phyloP scores from a whole-genome alignment of 2,113 vertebrate species.

The Stercorarius parasiticus region DNA sequence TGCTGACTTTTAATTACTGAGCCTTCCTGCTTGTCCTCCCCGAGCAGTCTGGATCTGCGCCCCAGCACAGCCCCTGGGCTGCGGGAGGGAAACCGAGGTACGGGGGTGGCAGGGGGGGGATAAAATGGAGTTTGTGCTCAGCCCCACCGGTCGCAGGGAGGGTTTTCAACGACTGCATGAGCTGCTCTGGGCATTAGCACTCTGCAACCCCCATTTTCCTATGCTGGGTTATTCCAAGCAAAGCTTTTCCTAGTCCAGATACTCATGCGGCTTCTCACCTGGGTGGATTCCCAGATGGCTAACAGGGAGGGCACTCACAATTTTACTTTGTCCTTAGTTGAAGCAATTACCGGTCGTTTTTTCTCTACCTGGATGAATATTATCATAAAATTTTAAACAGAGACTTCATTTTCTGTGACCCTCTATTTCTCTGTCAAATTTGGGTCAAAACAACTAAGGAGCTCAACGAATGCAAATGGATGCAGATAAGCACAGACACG shows the following conservation, averaged over 20 bases:
- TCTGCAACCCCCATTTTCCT: not conserved
- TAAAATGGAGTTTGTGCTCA: not conserved
- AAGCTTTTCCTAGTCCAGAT: not conserved
- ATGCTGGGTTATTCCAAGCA: not conserved
- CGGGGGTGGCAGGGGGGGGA: rapidly evolving
- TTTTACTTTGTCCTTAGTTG: not conserved
- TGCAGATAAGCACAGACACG: not conserved
- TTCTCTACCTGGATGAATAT: not conserved
- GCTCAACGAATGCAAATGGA: not conserved
- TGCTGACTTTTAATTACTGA: not conserved
- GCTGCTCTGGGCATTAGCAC: not conserved
- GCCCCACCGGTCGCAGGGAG: rapidly evolving
- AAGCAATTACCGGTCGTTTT: not conserved
- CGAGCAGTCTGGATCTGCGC: not conserved
- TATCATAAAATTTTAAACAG: not conserved
- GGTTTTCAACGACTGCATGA: not conserved
- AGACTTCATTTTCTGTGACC: not conserved
- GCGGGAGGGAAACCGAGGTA: not conserved
- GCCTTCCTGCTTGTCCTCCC: not conserved
- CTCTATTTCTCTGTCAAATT: not conserved
- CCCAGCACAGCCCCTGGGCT: not conserved
- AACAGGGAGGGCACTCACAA: not conserved
- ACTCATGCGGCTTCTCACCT: not conserved
- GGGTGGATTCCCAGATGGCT: not conserved
- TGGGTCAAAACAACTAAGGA: not conserved